Percentiles rank a stretch among this genome's conserved stretches.
These are phyloP conservation scores for Lithophane socia DNA, from an alignment of 2,888 invertebrate species.

Conservation along the genomic window DNA sequence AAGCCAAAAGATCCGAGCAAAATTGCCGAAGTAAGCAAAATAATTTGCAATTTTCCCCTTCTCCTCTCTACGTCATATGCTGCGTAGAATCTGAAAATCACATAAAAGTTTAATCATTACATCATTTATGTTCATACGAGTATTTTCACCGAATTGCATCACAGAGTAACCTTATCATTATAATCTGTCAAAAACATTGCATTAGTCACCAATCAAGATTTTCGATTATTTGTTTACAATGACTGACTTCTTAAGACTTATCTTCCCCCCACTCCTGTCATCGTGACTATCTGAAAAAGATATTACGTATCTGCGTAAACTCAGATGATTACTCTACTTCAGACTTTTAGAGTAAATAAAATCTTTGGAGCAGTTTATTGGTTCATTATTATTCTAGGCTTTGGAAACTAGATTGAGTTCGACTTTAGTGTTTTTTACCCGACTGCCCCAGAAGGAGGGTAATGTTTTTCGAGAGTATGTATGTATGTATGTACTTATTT, in stretches of 20 bases:
- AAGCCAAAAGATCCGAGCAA: too few relatives aligned
- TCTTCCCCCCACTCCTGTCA: slow-evolving; percentile 6
- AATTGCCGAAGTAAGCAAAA: too few relatives aligned
- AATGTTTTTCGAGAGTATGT: too few relatives aligned
- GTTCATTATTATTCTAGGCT: too few relatives aligned
- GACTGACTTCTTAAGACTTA: slow-evolving; percentile 4
- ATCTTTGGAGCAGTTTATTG: neutral
- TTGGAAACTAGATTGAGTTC: neutral
- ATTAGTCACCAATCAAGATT: neutral
- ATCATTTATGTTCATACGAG: neutral
- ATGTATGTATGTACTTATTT: too few relatives aligned
- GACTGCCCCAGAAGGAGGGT: too few relatives aligned
- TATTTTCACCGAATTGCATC: slow-evolving; percentile 1
- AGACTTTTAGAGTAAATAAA: too few relatives aligned
- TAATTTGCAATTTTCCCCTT: too few relatives aligned
- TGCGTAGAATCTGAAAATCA: neutral
- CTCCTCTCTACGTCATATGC: neutral
- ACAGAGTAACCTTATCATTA: slow-evolving; percentile 12
- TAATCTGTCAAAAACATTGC: neutral
- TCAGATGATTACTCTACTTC: neutral
- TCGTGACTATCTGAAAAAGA: neutral
- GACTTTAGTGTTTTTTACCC: too few relatives aligned
- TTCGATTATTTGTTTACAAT: neutral
- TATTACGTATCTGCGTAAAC: neutral
- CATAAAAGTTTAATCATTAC: too few relatives aligned